Evolutionary conservation across 1,140 invertebrate species (phyloP).

Genomic region (honey bee (Apis mellifera)): DNA sequence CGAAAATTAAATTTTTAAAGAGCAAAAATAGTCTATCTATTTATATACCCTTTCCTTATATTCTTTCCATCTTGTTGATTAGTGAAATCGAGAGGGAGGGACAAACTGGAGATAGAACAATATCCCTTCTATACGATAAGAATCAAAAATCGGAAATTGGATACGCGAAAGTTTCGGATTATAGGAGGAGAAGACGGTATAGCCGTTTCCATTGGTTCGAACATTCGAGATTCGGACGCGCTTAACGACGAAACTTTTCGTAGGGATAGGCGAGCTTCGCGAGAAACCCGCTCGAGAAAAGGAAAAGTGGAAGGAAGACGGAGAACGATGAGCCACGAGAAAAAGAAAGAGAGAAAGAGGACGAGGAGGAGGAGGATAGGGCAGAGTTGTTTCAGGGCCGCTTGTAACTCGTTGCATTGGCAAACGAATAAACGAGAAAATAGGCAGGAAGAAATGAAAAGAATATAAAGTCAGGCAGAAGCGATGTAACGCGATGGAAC

Average conservation of each 20-base stretch:
- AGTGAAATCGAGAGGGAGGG: no score
- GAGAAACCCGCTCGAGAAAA: background rate
- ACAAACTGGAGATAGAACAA: no score
- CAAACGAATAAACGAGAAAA: slow-evolving; percentile 40
- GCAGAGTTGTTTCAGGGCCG: background rate
- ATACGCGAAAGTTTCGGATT: background rate
- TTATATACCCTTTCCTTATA: no score
- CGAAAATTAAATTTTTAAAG: no score
- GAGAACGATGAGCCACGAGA: no score
- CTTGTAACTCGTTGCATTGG: slow-evolving; percentile 30
- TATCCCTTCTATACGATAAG: background rate
- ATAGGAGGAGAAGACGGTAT: background rate
- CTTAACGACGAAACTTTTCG: background rate
- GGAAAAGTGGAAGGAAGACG: background rate
- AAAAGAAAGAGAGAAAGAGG: background rate
- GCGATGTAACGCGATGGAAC: slow-evolving; percentile 54
- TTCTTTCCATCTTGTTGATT: no score
- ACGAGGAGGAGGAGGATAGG: background rate
- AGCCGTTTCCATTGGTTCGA: background rate
- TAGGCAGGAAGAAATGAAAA: slow-evolving; percentile 40
- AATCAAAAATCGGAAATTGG: background rate
- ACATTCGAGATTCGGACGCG: background rate
- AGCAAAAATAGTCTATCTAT: no score
- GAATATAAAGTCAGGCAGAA: slow-evolving; percentile 35
- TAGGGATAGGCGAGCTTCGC: background rate